Evolutionary conservation across 2,888 invertebrate species (phyloP).

Genomic region (Encarsia formosa): DNA sequence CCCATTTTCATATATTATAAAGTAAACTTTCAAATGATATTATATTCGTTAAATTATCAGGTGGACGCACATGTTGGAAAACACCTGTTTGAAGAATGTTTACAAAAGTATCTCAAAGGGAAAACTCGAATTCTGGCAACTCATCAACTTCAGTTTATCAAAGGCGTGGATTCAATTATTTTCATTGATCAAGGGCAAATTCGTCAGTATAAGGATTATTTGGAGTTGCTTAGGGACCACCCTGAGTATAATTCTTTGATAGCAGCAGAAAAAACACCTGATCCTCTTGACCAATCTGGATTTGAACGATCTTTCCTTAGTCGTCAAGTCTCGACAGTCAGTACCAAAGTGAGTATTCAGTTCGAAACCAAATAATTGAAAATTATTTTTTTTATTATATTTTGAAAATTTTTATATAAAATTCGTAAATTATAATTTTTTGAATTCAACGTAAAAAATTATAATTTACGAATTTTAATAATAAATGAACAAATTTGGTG

Average conservation of each 20-base stretch:
- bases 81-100: slow-evolving; percentile 72
- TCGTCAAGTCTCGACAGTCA: slow-evolving; percentile 43
- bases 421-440: no score
- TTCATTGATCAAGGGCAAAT: slow-evolving; percentile 51
- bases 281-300: slow-evolving; percentile 1
- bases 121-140: slow-evolving; percentile 75
- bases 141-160: slow-evolving; percentile 68
- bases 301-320: slow-evolving; percentile 31
- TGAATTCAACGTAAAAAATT: not conserved
- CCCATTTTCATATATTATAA: not conserved
- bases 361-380: no score
- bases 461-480: not conserved
- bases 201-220: slow-evolving; percentile 37
- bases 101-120: slow-evolving; percentile 61
- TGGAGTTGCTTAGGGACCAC: slow-evolving; percentile 36
- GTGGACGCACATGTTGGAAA: slow-evolving; percentile 74
- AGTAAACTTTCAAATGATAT: not conserved
- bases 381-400: no score
- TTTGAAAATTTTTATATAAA: no score
- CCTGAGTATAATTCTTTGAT: slow-evolving; percentile 43
- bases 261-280: slow-evolving; percentile 28
- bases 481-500: no score
- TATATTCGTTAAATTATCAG: slow-evolving; percentile 8
- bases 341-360: slow-evolving; percentile 39
- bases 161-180: slow-evolving; percentile 55